phyloP scores from a whole-genome alignment of 2,888 invertebrate species.

The Lithophane socia region DNA sequence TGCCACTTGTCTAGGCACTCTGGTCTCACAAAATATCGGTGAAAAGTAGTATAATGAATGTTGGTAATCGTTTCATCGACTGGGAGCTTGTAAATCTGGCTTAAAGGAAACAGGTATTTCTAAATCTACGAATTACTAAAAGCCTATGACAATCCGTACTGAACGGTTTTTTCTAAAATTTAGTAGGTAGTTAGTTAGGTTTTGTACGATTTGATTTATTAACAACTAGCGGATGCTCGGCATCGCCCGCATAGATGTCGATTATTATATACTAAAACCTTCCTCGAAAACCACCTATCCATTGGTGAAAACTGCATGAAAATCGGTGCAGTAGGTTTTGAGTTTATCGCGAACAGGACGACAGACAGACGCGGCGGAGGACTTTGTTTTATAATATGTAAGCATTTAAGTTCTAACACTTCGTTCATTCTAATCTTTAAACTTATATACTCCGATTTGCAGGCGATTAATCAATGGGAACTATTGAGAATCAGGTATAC shows the following conservation, averaged over 20 bases:
- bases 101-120: neutral
- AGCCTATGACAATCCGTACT: neutral
- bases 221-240: neutral
- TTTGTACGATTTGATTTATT: neutral
- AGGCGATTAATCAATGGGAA: conserved; percentile 4
- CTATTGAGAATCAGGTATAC: conserved; percentile 6
- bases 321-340: no score
- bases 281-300: no score
- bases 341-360: no score
- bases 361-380: no score
- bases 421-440: neutral
- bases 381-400: no score
- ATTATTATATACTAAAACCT: no score
- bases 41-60: neutral
- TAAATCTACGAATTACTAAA: neutral
- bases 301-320: no score
- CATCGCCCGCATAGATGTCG: no score
- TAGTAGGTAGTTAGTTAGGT: neutral
- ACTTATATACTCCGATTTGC: neutral
- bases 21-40: no score
- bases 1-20: no score
- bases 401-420: no score
- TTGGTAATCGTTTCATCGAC: neutral
- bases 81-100: neutral
- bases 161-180: neutral